Conservation (phyloP, 2,888 invertebrate genomes). For the Blastobasis lacticolella region DNA sequence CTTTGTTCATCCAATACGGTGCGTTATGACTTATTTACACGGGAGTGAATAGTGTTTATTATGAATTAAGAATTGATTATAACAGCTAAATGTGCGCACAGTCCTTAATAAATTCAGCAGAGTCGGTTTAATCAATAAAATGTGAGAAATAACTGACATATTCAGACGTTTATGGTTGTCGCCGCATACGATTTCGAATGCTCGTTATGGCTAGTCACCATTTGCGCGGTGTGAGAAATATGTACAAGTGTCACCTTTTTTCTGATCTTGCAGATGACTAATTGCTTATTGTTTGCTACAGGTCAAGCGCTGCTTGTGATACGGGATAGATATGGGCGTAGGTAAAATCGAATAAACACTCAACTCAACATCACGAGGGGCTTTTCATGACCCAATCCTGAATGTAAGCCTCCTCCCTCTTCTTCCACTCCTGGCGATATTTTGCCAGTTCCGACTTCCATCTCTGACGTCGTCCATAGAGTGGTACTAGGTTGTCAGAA, state of each 20-base stretch:
- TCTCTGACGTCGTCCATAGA: no score
- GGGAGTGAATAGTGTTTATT: constrained; percentile 32
- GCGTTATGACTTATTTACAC: constrained; percentile 28
- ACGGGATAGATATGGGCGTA: no score
- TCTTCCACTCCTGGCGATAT: no score
- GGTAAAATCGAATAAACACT: no score
- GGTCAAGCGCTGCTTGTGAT: no score
- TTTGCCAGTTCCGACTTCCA: no score
- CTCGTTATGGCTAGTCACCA: constrained; percentile 6
- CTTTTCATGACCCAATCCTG: no score
- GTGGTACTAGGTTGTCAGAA: no score
- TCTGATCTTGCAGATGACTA: not conserved
- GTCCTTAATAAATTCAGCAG: constrained; percentile 30
- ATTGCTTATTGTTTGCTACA: not conserved
- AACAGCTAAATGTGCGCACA: constrained; percentile 19
- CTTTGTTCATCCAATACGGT: constrained; percentile 16
- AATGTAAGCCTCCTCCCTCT: no score
- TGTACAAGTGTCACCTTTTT: constrained; percentile 9
- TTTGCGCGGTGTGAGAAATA: constrained; percentile 19
- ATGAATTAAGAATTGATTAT: constrained; percentile 21
- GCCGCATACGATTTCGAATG: constrained; percentile 28
- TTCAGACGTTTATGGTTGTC: constrained; percentile 29
- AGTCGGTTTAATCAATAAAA: constrained; percentile 43
- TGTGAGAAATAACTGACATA: constrained; percentile 64
- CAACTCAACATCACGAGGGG: no score